phyloP scores from a whole-genome alignment of 1,140 invertebrate species.

The Pinna nobilis region DNA sequence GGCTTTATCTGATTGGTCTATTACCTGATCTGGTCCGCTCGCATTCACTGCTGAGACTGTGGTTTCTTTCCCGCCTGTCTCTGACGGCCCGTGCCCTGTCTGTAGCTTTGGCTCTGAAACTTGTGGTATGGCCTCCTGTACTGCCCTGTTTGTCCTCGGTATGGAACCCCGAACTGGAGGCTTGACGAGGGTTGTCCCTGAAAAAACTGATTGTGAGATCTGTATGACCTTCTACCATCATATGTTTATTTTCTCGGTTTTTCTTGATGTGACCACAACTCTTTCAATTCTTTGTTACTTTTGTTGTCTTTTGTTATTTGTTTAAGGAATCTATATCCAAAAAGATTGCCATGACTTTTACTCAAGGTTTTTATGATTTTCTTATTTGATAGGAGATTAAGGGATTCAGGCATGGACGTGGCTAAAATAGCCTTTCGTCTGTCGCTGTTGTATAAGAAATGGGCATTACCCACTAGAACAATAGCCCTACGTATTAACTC shows the following conservation, averaged over 20 bases:
- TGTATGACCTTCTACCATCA: no score
- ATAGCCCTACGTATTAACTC: no score
- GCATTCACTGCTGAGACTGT: neutral
- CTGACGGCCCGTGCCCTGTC: neutral
- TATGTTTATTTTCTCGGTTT: neutral
- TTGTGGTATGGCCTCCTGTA: no score
- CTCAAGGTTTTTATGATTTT: neutral
- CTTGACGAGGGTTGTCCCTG: no score
- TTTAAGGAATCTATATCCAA: neutral
- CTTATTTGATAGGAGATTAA: neutral
- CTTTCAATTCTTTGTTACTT: neutral
- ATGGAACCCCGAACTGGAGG: no score
- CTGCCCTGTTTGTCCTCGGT: no score
- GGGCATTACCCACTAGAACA: no score
- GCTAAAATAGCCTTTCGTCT: slow-evolving; percentile 4
- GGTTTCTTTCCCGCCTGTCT: neutral
- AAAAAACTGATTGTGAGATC: no score
- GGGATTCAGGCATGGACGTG: neutral
- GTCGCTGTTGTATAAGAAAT: no score
- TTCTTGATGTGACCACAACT: neutral
- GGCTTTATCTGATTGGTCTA: neutral
- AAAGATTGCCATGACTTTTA: neutral
- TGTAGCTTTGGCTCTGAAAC: no score
- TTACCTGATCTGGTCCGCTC: neutral
- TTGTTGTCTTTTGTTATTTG: neutral